These are phyloP conservation scores for Caradrina clavipalpis DNA, from an alignment of 2,888 invertebrate genomes.

Conservation along the genomic window DNA sequence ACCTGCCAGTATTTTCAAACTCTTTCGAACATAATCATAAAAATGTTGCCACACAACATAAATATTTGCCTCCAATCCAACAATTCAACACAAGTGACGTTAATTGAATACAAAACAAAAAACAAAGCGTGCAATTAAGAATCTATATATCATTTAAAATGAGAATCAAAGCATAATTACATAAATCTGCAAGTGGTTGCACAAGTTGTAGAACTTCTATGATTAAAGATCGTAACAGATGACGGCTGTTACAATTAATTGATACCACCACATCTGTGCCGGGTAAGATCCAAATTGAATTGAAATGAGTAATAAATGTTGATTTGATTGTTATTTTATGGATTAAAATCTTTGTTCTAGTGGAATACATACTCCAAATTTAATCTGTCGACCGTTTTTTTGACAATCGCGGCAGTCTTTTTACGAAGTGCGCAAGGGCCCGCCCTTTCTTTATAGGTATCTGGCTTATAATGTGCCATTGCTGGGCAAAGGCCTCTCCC, in stretches of 20 bases:
- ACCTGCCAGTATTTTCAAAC: background rate
- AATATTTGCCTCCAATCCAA: background rate
- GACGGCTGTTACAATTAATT: slow-evolving; percentile 57
- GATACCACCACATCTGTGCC: slow-evolving; percentile 59
- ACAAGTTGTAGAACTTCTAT: slow-evolving; percentile 59
- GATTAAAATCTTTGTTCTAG: slow-evolving; percentile 18
- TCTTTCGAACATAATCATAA: slow-evolving; percentile 7
- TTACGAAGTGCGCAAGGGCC: too few species aligned
- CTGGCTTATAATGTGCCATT: too few species aligned
- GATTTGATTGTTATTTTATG: slow-evolving; percentile 46
- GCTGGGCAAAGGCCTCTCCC: too few species aligned
- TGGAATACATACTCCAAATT: background rate
- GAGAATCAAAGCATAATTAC: slow-evolving; percentile 49
- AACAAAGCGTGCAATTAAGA: slow-evolving; percentile 25
- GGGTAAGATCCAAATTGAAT: slow-evolving; percentile 50
- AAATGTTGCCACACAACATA: slow-evolving; percentile 17
- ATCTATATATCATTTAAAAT: slow-evolving; percentile 39
- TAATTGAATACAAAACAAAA: slow-evolving; percentile 6
- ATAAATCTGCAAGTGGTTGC: slow-evolving; percentile 47
- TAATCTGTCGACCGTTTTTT: too few species aligned
- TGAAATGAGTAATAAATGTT: slow-evolving; percentile 44
- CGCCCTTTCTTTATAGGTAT: too few species aligned
- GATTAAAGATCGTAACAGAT: slow-evolving; percentile 58
- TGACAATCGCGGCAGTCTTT: too few species aligned
- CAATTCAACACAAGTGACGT: slow-evolving; percentile 9